phyloP scores from a whole-genome alignment of 1,140 invertebrate genomes.

The Calosoma granatense region DNA sequence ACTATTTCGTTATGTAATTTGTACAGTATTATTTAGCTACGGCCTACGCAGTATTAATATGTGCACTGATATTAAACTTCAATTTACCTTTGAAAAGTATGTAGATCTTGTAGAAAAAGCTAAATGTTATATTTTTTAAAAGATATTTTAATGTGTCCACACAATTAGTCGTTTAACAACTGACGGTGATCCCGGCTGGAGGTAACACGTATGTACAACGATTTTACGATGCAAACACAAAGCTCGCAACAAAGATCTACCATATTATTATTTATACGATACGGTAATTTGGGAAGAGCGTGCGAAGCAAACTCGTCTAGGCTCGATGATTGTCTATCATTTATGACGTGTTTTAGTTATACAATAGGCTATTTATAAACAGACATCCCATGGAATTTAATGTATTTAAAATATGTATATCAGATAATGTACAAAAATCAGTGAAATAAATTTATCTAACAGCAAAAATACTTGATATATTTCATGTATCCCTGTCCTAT shows the following conservation, averaged over 20 bases:
- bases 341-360: not conserved
- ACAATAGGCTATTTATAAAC: not conserved
- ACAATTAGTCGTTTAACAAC: not conserved
- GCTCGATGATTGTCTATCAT: not conserved
- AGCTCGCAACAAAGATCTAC: not conserved
- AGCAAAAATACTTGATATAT: too few species aligned
- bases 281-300: too few species aligned
- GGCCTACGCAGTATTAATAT: slow-evolving; percentile 15
- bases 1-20: not conserved
- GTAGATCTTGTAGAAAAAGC: not conserved
- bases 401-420: not conserved
- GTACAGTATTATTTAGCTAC: slow-evolving; percentile 13
- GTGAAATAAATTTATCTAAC: not conserved
- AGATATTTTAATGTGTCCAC: not conserved
- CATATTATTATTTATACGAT: not conserved
- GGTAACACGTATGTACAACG: slow-evolving; percentile 7
- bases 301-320: not conserved
- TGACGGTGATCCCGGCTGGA: not conserved
- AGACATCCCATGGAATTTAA: not conserved
- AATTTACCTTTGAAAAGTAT: not conserved
- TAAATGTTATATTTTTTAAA: not conserved
- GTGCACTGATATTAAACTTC: not conserved
- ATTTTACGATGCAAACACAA: slow-evolving; percentile 4
- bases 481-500: too few species aligned
- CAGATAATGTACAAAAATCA: not conserved